Base-by-base conservation (phyloP, 1,140 invertebrate species). In the Lucilia cuprina region DNA sequence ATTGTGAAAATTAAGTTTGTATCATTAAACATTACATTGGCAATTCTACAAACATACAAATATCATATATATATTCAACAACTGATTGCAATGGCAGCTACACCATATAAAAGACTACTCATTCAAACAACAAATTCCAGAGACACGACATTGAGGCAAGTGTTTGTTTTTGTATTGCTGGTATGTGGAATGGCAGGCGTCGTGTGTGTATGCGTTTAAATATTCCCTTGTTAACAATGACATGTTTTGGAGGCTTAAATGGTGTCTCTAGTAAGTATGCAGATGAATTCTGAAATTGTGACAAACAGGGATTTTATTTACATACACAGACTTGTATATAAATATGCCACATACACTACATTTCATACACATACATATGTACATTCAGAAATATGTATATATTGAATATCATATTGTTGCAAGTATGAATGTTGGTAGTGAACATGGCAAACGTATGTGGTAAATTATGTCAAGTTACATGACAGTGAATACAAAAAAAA, bases 1-100 rank as follows among this genome's bases (percentile, higher is more conserved):
- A 70, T 70, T 70, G 19, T 25, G 65, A 70, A 21, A 70, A 70
- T 21, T 70, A 70, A 70, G 65, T 70, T 70, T 70, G 65, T 70
- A 25, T 70, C 65, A 70, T 70, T 70, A 70, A 25, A 70, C 65
- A 70, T 70, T 70, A 70, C 65, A 70, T 21, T 70, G 65, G 21
- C 19, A 70, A 70, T 70, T 70, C 25, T 21, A 2, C 55, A 70
- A 70, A 70, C 65, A 70, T 21, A 70, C 13, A 14, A 2, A 60
- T 30, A 30, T 30, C 55, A 14, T 1, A 60, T n/a, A n/a, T 2
- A 17, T 17, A 70, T 70, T 70, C 9, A 10, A 17, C n/a, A 21
- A 12, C n/a, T 25, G 50, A 55, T 12, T 14, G 65, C 65, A 70
- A 70, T n/a, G 14, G n/a, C 55, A 17, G 55, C 14, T 3, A 60